phyloP scores from a whole-genome alignment of 2,888 invertebrate genomes.

The Megastigmus dorsalis region DNA sequence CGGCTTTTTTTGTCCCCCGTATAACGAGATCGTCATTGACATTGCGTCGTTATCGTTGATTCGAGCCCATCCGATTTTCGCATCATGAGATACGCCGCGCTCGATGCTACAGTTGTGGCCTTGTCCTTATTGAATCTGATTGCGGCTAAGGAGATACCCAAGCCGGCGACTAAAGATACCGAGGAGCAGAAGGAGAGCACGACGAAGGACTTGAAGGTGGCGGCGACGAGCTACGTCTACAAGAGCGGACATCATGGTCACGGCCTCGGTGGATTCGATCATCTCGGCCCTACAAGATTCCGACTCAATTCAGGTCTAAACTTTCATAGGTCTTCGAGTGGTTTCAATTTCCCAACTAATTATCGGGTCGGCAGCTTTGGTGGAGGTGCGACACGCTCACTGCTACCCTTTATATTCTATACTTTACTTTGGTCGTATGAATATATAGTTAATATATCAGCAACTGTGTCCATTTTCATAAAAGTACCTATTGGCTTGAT shows the following conservation, averaged over 20 bases:
- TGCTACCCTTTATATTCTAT: too few species aligned
- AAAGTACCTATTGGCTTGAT: not conserved
- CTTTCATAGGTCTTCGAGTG: constrained; percentile 39
- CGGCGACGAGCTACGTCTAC: constrained; percentile 59
- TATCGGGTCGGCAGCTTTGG: constrained; percentile 51
- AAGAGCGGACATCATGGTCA: constrained; percentile 54
- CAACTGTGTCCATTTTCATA: not conserved
- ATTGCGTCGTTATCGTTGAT: too few species aligned
- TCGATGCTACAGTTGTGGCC: too few species aligned
- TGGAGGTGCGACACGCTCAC: constrained; percentile 49
- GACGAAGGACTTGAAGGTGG: constrained; percentile 56
- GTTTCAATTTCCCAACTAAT: constrained; percentile 56
- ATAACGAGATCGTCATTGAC: too few species aligned
- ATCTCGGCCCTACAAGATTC: constrained; percentile 44
- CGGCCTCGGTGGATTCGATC: constrained; percentile 32
- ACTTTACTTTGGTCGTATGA: not conserved
- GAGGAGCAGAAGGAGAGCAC: constrained; percentile 33
- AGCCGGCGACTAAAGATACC: too few species aligned
- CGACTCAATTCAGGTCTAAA: constrained; percentile 40
- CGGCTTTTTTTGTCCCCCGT: too few species aligned
- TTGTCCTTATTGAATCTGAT: too few species aligned
- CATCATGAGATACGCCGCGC: too few species aligned
- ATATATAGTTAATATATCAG: not conserved
- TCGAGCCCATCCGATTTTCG: too few species aligned
- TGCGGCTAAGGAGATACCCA: constrained; percentile 17